Percentiles rank a stretch among this genome's conserved stretches.
Conservation (phyloP, 1,140 invertebrate genomes). For the Bilobella aurantiaca region DNA sequence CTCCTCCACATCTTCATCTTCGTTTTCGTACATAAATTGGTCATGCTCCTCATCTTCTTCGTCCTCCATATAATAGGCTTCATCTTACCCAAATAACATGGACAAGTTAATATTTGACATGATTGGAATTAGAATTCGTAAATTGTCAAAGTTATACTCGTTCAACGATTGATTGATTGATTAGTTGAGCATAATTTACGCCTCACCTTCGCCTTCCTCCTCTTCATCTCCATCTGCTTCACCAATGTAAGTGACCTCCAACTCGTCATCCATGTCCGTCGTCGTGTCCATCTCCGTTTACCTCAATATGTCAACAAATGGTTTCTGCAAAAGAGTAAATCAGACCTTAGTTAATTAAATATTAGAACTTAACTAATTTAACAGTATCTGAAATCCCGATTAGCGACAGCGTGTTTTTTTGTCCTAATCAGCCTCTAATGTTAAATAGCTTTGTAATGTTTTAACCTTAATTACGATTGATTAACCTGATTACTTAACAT, state of each 20-base stretch:
- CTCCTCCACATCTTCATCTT: conserved; percentile 7
- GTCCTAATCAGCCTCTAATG: no score
- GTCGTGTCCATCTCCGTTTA: conserved; percentile 23
- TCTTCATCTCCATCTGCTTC: conserved; percentile 19
- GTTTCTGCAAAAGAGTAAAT: no score
- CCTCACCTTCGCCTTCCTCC: not conserved
- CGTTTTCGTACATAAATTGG: conserved; percentile 20
- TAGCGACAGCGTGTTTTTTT: no score
- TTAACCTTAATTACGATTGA: no score
- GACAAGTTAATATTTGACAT: no score
- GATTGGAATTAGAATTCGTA: conserved; percentile 13
- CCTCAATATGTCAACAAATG: no score
- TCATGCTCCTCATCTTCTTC: conserved; percentile 24
- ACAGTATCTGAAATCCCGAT: no score
- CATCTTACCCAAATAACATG: no score
- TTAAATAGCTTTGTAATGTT: no score
- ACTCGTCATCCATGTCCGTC: conserved; percentile 12
- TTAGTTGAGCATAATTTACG: conserved; percentile 13
- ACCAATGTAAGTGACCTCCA: conserved; percentile 25
- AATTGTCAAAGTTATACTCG: not conserved
- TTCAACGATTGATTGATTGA: not conserved
- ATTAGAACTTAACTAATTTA: no score
- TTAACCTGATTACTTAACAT: no score
- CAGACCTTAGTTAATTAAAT: no score
- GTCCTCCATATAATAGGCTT: conserved; percentile 16